Conservation (phyloP, 2,888 invertebrate species). For the Oconnorella tubifera region DNA sequence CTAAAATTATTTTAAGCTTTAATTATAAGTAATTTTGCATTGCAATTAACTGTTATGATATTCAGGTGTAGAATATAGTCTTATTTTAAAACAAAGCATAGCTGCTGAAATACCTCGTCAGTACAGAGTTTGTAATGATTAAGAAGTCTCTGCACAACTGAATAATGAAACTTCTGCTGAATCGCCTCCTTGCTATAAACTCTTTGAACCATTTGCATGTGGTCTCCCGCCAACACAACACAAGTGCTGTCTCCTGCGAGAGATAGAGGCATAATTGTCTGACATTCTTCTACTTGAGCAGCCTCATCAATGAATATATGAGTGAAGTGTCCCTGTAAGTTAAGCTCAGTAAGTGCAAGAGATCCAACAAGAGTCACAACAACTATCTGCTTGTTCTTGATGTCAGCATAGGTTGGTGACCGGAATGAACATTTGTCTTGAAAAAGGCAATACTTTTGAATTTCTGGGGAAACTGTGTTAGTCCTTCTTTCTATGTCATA, state of each 20-base stretch:
- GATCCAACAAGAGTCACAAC: slow-evolving; percentile 47
- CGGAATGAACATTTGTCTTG: slow-evolving; percentile 32
- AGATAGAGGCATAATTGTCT: slow-evolving; percentile 48
- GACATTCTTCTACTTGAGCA: slow-evolving; percentile 47
- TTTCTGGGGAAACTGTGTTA: background rate
- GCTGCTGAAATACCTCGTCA: no score
- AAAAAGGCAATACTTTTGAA: background rate
- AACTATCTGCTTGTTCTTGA: slow-evolving; percentile 41
- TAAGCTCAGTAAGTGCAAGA: slow-evolving; percentile 38
- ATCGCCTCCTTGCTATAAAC: slow-evolving; percentile 46
- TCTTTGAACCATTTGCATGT: slow-evolving; percentile 43
- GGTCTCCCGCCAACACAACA: slow-evolving; percentile 52
- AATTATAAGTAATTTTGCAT: no score
- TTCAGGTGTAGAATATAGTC: no score
- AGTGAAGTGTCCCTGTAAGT: slow-evolving; percentile 38
- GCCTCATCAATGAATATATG: slow-evolving; percentile 53
- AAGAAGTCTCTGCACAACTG: slow-evolving; percentile 48
- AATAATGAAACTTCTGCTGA: slow-evolving; percentile 44
- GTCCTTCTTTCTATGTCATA: slow-evolving; percentile 5
- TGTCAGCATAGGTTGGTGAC: slow-evolving; percentile 40
- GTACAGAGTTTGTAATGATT: slow-evolving; percentile 45
- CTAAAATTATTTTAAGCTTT: no score
- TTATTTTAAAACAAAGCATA: no score
- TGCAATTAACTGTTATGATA: no score
- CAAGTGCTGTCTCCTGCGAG: slow-evolving; percentile 49